These are phyloP conservation scores for Eurystomus glaucurus DNA, from an alignment of 2,797 vertebrate species.

Conservation along the genomic window DNA sequence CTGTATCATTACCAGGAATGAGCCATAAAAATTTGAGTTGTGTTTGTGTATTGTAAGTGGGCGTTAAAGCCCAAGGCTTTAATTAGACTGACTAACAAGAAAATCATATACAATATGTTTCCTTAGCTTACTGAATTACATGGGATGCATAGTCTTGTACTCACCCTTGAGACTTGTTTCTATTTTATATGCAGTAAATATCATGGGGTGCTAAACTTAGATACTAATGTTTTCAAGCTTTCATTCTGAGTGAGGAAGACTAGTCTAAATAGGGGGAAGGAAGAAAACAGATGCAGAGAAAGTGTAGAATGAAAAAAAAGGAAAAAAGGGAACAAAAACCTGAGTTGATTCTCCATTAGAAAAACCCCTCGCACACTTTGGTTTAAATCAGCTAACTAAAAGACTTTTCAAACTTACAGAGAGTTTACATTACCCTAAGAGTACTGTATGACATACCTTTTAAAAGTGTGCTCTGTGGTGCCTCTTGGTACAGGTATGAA, in stretches of 20 bases:
- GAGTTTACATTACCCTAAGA: background rate
- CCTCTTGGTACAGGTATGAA: background rate
- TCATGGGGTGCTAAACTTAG: background rate
- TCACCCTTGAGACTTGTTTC: background rate
- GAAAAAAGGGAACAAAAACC: background rate
- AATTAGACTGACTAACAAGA: background rate
- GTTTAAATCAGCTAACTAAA: background rate
- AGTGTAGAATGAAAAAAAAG: background rate
- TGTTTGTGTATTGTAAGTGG: background rate
- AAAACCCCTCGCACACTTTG: fast-evolving
- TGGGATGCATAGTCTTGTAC: background rate
- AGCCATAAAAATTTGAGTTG: background rate
- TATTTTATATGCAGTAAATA: background rate
- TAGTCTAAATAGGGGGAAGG: background rate
- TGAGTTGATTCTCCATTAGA: background rate
- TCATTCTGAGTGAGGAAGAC: background rate
- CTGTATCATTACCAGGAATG: background rate
- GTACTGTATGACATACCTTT: background rate
- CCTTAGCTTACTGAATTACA: background rate
- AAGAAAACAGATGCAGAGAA: background rate
- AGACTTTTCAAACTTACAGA: background rate
- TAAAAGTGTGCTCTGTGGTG: background rate
- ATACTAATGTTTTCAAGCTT: background rate
- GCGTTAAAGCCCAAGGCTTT: background rate
- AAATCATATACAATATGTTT: background rate